Evolutionary conservation across 2,113 vertebrate species (phyloP).

Genomic region (Seriola dumerili): DNA sequence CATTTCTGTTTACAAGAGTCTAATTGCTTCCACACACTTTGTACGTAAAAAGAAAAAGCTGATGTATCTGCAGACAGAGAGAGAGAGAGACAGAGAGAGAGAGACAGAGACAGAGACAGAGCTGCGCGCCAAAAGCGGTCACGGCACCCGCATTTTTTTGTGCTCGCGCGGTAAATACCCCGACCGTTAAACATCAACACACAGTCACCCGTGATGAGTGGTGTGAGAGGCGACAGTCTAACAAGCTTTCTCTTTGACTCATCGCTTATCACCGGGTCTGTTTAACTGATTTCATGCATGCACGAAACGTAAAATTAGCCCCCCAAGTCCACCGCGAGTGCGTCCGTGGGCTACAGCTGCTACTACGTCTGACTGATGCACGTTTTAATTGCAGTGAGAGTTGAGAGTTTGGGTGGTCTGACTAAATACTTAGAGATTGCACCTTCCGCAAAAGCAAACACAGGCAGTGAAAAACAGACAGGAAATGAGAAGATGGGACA

Average conservation of each 20-base stretch:
- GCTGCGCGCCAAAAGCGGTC: slow-evolving; percentile 48
- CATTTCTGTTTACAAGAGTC: slow-evolving; percentile 76
- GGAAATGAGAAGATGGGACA: slow-evolving; percentile 22
- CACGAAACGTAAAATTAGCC: slow-evolving; percentile 44
- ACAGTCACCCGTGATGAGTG: slow-evolving; percentile 64
- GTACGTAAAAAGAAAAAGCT: slow-evolving; percentile 34
- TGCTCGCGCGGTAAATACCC: slow-evolving; percentile 52
- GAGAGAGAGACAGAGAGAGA: too few species aligned
- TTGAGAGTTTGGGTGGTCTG: slow-evolving; percentile 61
- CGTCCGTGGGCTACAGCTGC: neutral
- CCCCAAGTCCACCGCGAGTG: neutral
- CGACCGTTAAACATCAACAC: slow-evolving; percentile 65
- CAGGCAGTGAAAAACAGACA: slow-evolving; percentile 20
- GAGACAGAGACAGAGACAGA: neutral
- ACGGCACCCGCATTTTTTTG: slow-evolving; percentile 39
- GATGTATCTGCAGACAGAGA: slow-evolving; percentile 25
- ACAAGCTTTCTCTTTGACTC: slow-evolving; percentile 59
- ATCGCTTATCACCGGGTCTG: slow-evolving; percentile 25
- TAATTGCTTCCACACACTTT: slow-evolving; percentile 82
- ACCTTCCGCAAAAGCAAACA: slow-evolving; percentile 25
- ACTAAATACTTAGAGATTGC: slow-evolving; percentile 16
- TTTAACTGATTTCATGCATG: slow-evolving; percentile 30
- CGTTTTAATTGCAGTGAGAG: slow-evolving; percentile 48
- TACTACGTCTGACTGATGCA: slow-evolving; percentile 13
- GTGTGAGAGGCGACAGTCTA: slow-evolving; percentile 53